Evolutionary conservation across 2,888 invertebrate genomes (phyloP).

Genomic region (Kuschelorhynchus macadamiae): DNA sequence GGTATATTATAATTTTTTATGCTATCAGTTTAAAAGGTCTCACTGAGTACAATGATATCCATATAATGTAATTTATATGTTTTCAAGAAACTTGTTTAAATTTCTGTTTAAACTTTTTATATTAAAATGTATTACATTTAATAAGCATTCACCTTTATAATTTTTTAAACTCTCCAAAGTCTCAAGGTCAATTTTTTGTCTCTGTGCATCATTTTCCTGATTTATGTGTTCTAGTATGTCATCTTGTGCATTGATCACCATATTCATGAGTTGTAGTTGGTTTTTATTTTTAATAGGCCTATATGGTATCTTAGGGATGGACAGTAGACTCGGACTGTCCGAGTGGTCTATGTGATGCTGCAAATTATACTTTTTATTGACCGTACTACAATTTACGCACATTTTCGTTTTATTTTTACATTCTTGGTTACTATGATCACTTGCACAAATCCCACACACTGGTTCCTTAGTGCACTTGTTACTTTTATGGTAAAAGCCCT

Average conservation of each 20-base stretch:
- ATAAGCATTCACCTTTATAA: background rate
- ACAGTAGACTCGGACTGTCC: too few relatives aligned
- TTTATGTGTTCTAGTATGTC: background rate
- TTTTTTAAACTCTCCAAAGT: background rate
- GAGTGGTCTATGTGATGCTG: background rate
- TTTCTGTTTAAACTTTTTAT: background rate
- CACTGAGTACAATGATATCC: background rate
- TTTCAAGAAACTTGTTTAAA: too few relatives aligned
- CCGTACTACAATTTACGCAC: background rate
- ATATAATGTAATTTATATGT: background rate
- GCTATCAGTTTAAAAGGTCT: background rate
- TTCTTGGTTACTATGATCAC: too few relatives aligned
- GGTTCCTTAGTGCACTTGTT: background rate
- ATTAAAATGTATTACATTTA: background rate
- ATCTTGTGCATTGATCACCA: background rate
- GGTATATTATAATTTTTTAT: background rate
- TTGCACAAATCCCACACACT: background rate
- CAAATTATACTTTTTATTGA: background rate
- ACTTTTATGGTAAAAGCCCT: slow-evolving; percentile 1
- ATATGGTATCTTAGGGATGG: background rate
- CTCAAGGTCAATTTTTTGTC: background rate
- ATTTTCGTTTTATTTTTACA: background rate
- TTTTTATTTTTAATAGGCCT: background rate
- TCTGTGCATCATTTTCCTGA: background rate
- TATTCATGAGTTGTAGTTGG: background rate